phyloP scores from a whole-genome alignment of 2,113 vertebrate species.

The Lagopus leucura region DNA sequence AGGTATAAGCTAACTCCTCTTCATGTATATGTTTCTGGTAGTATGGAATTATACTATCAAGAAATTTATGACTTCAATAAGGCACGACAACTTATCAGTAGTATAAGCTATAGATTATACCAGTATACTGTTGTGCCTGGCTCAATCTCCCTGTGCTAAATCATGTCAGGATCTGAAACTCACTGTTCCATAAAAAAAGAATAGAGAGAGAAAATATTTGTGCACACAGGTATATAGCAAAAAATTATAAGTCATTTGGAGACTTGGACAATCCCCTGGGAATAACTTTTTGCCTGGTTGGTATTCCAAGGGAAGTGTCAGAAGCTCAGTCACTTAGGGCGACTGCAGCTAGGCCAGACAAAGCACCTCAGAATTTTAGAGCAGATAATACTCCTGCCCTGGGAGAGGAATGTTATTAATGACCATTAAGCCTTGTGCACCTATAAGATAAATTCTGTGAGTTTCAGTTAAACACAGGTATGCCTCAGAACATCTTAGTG shows the following conservation, averaged over 20 bases:
- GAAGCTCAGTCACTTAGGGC: neutral
- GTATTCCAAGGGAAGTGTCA: neutral
- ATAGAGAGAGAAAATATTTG: neutral
- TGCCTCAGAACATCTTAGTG: neutral
- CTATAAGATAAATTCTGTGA: neutral
- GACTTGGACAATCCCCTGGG: neutral
- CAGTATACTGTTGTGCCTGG: neutral
- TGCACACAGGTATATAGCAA: neutral
- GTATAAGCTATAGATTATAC: conserved; percentile 17
- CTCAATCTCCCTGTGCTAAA: conserved; percentile 29
- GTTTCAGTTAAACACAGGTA: neutral
- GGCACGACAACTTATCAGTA: neutral
- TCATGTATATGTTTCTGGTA: neutral
- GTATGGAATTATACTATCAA: conserved; percentile 8
- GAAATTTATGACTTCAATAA: conserved; percentile 29
- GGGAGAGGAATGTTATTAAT: conserved; percentile 1
- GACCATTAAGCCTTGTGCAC: neutral
- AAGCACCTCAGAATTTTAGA: neutral
- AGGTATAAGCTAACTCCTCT: neutral
- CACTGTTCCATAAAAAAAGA: conserved; percentile 23
- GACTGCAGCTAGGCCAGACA: neutral
- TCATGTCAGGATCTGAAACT: conserved; percentile 40
- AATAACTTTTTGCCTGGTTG: neutral
- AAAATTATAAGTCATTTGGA: conserved; percentile 24
- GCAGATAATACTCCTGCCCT: neutral